These are phyloP conservation scores for Tigriopus californicus DNA, from an alignment of 2,888 invertebrate genomes.

Conservation along the genomic window DNA sequence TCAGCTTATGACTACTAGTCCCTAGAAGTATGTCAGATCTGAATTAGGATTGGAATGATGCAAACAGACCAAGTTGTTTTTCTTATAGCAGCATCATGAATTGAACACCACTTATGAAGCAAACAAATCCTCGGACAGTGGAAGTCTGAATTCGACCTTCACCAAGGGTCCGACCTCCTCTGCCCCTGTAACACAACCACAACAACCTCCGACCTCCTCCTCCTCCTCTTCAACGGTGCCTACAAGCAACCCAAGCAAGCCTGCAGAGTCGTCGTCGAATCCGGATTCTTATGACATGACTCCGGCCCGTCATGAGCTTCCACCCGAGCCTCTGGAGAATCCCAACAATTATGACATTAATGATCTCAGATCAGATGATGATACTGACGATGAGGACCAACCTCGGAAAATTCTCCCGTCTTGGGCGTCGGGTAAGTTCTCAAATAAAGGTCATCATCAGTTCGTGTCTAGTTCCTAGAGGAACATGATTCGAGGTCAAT, in stretches of 20 bases:
- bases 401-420: constrained; percentile 19
- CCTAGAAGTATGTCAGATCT: no score
- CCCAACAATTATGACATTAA: constrained; percentile 22
- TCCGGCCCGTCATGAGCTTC: constrained; percentile 16
- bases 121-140: no score
- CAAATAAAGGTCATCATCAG: neutral
- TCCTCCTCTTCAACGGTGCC: no score
- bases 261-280: neutral
- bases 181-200: neutral
- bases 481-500: no score
- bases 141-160: neutral
- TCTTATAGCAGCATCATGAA: no score
- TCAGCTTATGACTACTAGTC: no score
- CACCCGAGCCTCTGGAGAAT: constrained; percentile 11
- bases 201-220: neutral
- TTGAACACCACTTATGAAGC: no score
- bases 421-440: constrained; percentile 18
- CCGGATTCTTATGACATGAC: constrained; percentile 18
- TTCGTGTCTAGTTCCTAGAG: no score
- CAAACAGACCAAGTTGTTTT: no score
- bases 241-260: no score
- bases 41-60: no score
- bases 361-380: constrained; percentile 23
- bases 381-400: constrained; percentile 20
- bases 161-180: neutral